A percentile compares a stretch with the other conserved stretches of the same genome.
Evolutionary conservation across 2,113 vertebrate genomes (phyloP).

Genomic region (Podiceps cristatus): DNA sequence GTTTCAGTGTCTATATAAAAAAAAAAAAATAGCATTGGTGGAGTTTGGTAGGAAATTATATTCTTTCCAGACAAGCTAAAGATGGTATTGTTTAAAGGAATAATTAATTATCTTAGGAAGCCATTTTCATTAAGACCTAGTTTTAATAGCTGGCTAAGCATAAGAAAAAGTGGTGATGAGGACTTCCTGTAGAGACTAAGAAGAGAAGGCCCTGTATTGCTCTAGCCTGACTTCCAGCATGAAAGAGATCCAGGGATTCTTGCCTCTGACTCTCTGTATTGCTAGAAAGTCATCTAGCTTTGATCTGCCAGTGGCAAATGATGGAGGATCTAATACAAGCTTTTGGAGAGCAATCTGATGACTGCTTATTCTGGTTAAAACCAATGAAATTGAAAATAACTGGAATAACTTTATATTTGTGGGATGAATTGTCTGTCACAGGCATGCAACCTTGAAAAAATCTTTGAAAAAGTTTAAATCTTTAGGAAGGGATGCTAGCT

Average conservation of each 20-base stretch:
- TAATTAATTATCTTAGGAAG: background rate
- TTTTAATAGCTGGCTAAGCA: background rate
- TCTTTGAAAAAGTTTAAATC: background rate
- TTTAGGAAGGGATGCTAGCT: background rate
- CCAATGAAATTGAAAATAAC: background rate
- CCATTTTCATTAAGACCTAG: background rate
- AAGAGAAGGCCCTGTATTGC: background rate
- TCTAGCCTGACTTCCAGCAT: background rate
- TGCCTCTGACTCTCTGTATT: background rate
- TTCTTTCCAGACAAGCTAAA: conserved; percentile 45
- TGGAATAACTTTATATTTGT: background rate
- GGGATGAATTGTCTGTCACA: background rate
- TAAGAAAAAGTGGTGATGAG: background rate
- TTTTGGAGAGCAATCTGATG: background rate
- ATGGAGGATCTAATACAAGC: background rate
- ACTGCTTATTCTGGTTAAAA: background rate
- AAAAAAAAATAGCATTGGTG: conserved; percentile 17
- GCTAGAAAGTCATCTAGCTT: background rate
- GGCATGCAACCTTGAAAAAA: background rate
- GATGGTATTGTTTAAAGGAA: background rate
- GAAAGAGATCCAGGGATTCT: background rate
- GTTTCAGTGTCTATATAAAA: conserved; percentile 26
- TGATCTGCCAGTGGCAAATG: background rate
- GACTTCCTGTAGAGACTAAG: rapidly evolving
- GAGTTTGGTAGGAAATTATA: conserved; percentile 40